Evolutionary conservation across 2,113 vertebrate genomes (phyloP).

Genomic region (Tupaia chinensis): DNA sequence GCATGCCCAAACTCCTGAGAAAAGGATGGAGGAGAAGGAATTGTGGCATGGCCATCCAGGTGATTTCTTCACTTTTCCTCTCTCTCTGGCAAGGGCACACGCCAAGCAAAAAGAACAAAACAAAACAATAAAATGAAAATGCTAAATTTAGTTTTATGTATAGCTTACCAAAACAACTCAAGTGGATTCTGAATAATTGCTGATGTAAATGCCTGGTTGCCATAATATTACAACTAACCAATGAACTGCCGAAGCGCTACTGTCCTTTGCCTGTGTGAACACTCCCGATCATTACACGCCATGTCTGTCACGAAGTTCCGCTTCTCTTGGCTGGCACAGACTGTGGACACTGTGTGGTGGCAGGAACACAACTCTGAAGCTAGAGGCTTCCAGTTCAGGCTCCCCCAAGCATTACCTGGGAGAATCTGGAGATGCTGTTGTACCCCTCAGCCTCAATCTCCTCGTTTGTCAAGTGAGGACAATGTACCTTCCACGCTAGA

Average conservation of each 20-base stretch:
- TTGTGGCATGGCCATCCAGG: too few relatives aligned
- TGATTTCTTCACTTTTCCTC: too few relatives aligned
- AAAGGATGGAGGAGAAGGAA: too few relatives aligned
- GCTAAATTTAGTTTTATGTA: not conserved
- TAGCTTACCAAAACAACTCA: not conserved
- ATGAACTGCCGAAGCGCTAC: not conserved
- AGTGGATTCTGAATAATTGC: not conserved
- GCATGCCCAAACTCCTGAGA: too few relatives aligned
- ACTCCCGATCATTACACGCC: not conserved
- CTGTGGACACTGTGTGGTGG: not conserved
- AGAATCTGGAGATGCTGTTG: not conserved
- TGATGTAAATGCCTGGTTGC: slow-evolving; percentile 15
- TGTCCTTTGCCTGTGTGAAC: not conserved
- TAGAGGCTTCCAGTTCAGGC: not conserved
- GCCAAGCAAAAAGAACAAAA: too few relatives aligned
- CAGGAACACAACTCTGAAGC: not conserved
- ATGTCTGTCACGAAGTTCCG: not conserved
- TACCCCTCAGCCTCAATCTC: not conserved
- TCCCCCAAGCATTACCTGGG: not conserved
- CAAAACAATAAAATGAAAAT: not conserved
- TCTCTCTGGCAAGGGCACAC: too few relatives aligned
- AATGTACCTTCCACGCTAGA: not conserved
- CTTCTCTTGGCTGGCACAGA: not conserved
- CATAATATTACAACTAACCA: not conserved
- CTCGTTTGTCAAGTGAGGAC: not conserved